Evolutionary conservation across 2,797 vertebrate species (phyloP).

Genomic region (Uromys caudimaculatus): DNA sequence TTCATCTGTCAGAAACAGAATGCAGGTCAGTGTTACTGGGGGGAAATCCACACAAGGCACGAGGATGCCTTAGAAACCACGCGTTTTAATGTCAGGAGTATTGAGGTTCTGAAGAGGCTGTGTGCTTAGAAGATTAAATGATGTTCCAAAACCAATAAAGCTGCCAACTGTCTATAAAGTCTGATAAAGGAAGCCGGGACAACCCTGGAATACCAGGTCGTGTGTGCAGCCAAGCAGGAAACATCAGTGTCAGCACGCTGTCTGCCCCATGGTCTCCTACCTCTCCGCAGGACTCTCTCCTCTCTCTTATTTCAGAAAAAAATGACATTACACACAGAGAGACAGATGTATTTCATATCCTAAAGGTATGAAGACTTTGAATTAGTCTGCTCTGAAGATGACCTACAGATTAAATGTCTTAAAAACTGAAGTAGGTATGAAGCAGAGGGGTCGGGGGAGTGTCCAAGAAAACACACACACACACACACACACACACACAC

Average conservation of each 20-base stretch:
- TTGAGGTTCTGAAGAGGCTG: slow-evolving; percentile 79
- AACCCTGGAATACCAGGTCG: slow-evolving; percentile 35
- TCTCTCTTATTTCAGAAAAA: slow-evolving; percentile 59
- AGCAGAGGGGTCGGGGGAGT: not conserved
- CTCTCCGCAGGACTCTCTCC: not conserved
- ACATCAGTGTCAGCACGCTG: slow-evolving; percentile 42
- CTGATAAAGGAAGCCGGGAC: slow-evolving; percentile 53
- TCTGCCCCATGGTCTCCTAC: not conserved
- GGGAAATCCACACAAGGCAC: slow-evolving; percentile 43
- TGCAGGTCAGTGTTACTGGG: slow-evolving; percentile 71
- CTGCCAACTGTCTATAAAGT: slow-evolving; percentile 67
- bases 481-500: not conserved
- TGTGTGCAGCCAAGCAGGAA: slow-evolving; percentile 71
- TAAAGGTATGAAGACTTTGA: slow-evolving; percentile 15
- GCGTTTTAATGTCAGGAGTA: slow-evolving; percentile 77
- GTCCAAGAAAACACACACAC: not conserved
- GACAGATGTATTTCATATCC: slow-evolving; percentile 41
- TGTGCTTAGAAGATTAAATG: slow-evolving; percentile 82
- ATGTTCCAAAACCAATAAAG: slow-evolving; percentile 83
- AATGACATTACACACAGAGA: slow-evolving; percentile 39
- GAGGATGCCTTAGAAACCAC: slow-evolving; percentile 57
- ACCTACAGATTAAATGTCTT: slow-evolving; percentile 30
- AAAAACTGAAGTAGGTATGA: slow-evolving; percentile 28
- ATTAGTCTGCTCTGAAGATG: slow-evolving; percentile 52
- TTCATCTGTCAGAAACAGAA: slow-evolving; percentile 94